Evolutionary conservation across 64 coral and sea anemone species (phyloP).

Genomic region (Dendronephthya gigantea): DNA sequence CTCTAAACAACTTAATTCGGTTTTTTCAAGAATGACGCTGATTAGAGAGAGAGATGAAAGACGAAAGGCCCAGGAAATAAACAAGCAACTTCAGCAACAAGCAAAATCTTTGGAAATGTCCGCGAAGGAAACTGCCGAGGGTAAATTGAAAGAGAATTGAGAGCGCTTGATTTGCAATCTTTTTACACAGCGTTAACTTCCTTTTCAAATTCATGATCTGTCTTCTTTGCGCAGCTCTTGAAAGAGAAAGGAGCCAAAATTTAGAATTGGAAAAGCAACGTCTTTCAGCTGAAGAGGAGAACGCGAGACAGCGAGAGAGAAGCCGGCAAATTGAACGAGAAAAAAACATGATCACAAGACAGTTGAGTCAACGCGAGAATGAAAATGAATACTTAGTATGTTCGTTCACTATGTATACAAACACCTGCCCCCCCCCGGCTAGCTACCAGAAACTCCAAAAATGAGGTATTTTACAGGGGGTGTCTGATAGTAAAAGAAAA

Average conservation of each 20-base stretch:
- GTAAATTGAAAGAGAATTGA: too few relatives aligned
- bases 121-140: not conserved
- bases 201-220: too few relatives aligned
- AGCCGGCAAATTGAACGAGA: not conserved
- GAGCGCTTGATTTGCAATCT: too few relatives aligned
- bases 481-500: too few relatives aligned
- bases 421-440: too few relatives aligned
- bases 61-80: not conserved
- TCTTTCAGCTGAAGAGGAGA: not conserved
- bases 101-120: not conserved
- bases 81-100: not conserved
- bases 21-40: not conserved
- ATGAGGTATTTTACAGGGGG: too few relatives aligned
- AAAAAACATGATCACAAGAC: not conserved
- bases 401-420: not conserved
- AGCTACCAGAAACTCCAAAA: too few relatives aligned
- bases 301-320: not conserved
- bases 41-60: not conserved
- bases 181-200: too few relatives aligned
- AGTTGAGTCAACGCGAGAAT: not conserved
- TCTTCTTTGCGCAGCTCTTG: not conserved
- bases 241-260: not conserved
- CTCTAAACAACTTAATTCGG: too few relatives aligned
- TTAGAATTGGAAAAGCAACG: conserved; percentile 8
- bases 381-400: conserved; percentile 1